Evolutionary conservation across 2,113 vertebrate species (phyloP).

Genomic region (Leptocoma aspasia): DNA sequence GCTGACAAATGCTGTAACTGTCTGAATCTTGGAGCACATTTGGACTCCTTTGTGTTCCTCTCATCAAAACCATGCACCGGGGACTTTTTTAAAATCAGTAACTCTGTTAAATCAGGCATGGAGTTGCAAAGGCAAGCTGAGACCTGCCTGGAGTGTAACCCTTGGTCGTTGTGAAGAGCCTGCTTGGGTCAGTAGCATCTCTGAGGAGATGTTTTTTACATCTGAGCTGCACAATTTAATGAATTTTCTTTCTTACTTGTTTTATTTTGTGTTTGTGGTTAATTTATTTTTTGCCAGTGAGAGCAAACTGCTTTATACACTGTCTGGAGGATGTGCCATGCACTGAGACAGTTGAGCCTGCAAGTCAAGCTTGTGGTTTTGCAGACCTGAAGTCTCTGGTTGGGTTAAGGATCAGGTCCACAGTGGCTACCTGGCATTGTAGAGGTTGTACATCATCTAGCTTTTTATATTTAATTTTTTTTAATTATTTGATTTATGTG

Average conservation of each 20-base stretch:
- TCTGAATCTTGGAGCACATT: neutral
- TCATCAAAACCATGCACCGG: neutral
- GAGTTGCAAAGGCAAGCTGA: neutral
- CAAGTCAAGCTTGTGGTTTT: neutral
- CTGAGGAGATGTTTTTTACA: neutral
- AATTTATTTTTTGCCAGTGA: neutral
- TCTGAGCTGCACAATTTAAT: neutral
- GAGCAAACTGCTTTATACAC: neutral
- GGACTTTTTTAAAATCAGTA: neutral
- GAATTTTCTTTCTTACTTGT: neutral
- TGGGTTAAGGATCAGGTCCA: neutral
- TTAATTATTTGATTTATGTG: neutral
- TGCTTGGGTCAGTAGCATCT: neutral
- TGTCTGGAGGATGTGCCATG: neutral
- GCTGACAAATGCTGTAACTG: neutral
- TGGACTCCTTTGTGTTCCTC: neutral
- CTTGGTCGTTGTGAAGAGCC: neutral
- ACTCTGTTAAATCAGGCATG: neutral
- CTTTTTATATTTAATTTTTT: neutral
- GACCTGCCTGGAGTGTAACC: neutral
- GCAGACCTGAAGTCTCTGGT: neutral
- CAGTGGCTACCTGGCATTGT: accelerated
- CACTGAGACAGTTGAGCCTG: neutral
- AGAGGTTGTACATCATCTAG: neutral
- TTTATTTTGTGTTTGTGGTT: neutral